These are phyloP conservation scores for Eristalis intricaria DNA, from an alignment of 2,888 invertebrate species.

Conservation along the genomic window DNA sequence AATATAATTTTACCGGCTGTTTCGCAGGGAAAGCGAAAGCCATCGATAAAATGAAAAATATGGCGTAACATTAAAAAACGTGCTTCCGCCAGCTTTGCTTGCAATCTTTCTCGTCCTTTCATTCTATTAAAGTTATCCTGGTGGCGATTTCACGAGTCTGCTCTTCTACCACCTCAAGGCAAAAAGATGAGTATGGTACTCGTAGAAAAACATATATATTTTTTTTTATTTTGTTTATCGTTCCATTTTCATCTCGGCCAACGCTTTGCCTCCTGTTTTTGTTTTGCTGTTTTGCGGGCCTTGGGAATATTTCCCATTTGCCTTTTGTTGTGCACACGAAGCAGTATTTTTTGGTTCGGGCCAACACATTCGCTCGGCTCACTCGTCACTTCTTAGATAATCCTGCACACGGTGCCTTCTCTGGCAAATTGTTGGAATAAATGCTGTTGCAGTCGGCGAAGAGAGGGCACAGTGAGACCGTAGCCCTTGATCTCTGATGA, in stretches of 20 bases:
- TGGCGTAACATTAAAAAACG: neutral
- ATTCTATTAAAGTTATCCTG: conserved; percentile 29
- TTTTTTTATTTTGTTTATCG: conserved; percentile 42
- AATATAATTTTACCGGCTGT: too few relatives aligned
- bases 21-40: neutral
- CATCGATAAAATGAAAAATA: neutral
- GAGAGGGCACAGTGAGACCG: neutral
- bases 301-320: conserved; percentile 24
- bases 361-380: conserved; percentile 39
- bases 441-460: conserved; percentile 31
- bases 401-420: conserved; percentile 1
- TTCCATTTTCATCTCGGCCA: conserved; percentile 35
- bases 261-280: conserved; percentile 3
- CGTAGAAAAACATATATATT: conserved; percentile 2
- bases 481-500: conserved; percentile 19
- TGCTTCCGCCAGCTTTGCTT: neutral
- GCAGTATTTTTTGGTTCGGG: conserved; percentile 45
- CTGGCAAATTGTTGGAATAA: conserved; percentile 42
- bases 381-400: conserved; percentile 49
- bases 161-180: conserved; percentile 6
- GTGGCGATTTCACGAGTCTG: conserved; percentile 26
- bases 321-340: conserved; percentile 40
- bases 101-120: neutral
- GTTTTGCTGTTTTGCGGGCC: neutral
- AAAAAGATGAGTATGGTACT: conserved; percentile 28